Conservation (phyloP, 2,888 invertebrate species). For the Tuta absoluta region DNA sequence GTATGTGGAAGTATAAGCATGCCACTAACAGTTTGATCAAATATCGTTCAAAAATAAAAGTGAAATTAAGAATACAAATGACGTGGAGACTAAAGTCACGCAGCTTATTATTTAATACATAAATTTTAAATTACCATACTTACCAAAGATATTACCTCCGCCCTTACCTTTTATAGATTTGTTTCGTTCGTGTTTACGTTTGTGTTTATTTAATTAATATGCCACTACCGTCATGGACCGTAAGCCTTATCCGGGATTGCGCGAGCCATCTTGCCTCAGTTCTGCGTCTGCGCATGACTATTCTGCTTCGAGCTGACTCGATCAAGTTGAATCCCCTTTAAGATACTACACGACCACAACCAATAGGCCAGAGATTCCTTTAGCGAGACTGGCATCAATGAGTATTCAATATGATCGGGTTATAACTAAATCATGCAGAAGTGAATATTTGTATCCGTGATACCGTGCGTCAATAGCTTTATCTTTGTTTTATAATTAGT, state of each 20-base stretch:
- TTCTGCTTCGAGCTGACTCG: conserved; percentile 15
- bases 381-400: not conserved
- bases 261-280: not conserved
- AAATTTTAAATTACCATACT: too few relatives aligned
- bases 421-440: conserved; percentile 54
- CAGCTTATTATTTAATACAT: too few relatives aligned
- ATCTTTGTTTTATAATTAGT: conserved; percentile 38
- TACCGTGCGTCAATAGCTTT: conserved; percentile 55
- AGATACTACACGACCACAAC: not conserved
- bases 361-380: not conserved
- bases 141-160: too few relatives aligned
- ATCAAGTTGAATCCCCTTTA: conserved; percentile 16
- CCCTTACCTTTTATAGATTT: not conserved
- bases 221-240: not conserved
- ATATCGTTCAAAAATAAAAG: too few relatives aligned
- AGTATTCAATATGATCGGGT: not conserved
- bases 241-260: conserved; percentile 1
- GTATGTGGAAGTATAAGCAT: too few relatives aligned
- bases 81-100: too few relatives aligned
- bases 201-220: not conserved
- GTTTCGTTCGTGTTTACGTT: not conserved
- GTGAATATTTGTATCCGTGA: conserved; percentile 61
- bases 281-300: conserved; percentile 4
- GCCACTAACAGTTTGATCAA: too few relatives aligned
- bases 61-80: too few relatives aligned